Conservation (phyloP, 92 coral and sea anemone species). For the Siderastrea siderea region DNA sequence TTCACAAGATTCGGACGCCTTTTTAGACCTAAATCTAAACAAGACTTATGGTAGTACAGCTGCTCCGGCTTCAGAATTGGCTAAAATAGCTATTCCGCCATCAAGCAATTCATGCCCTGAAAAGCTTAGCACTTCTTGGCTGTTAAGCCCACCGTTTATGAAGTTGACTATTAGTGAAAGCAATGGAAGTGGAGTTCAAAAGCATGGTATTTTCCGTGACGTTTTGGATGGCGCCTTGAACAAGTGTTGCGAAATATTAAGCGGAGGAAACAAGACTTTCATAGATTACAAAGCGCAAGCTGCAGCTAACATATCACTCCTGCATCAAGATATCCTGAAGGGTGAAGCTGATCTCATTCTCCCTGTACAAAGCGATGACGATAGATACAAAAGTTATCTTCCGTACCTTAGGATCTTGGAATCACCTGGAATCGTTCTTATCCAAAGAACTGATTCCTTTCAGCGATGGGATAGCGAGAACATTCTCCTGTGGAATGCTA, state of each 20-base stretch:
- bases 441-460: background rate
- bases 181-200: background rate
- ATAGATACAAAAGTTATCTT: background rate
- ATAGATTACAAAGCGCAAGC: background rate
- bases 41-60: too few species aligned
- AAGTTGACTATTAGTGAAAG: background rate
- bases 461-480: background rate
- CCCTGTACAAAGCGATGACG: slow-evolving; percentile 7
- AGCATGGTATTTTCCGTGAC: background rate
- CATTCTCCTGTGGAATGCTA: background rate
- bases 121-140: background rate
- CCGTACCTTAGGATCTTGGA: slow-evolving; percentile 3
- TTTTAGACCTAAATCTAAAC: too few species aligned
- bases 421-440: slow-evolving; percentile 12
- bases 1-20: too few species aligned
- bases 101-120: background rate
- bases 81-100: too few species aligned
- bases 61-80: too few species aligned
- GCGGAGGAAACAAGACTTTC: background rate
- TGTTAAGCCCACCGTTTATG: background rate
- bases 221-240: background rate
- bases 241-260: background rate
- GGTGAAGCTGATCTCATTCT: background rate
- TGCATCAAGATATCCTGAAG: background rate
- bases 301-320: background rate